Conservation (phyloP, 2,888 invertebrate genomes). For the Fragum fragum region DNA sequence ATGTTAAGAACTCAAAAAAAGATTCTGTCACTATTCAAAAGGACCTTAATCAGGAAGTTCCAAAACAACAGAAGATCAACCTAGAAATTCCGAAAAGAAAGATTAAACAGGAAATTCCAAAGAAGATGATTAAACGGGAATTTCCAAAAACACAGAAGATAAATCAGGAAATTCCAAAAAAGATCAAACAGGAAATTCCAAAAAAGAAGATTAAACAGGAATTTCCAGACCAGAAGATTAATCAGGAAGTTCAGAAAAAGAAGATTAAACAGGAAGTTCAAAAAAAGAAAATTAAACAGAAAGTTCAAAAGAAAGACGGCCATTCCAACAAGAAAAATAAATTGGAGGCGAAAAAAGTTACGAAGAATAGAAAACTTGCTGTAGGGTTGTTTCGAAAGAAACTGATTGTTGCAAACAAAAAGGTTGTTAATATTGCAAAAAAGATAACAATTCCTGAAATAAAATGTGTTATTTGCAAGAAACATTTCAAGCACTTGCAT, state of each 20-base stretch:
- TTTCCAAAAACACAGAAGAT: no score
- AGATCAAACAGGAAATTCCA: neutral
- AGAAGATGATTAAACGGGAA: no score
- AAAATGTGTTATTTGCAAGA: neutral
- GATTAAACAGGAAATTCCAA: neutral
- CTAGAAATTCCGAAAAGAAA: no score
- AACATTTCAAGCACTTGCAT: neutral
- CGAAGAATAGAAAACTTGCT: neutral
- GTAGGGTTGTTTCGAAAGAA: neutral
- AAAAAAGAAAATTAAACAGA: neutral
- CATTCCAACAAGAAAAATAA: neutral
- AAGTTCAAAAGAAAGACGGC: neutral
- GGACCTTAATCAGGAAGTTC: no score
- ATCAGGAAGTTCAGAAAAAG: neutral
- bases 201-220: neutral
- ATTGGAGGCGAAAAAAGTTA: neutral
- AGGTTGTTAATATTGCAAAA: neutral
- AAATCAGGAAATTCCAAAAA: no score
- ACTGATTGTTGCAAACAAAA: neutral
- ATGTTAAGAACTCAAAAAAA: neutral
- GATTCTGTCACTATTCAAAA: neutral
- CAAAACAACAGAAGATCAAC: no score
- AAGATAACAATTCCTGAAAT: neutral
- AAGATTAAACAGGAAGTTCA: neutral
- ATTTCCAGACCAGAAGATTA: neutral